Conservation (phyloP, 1,140 invertebrate species). For the Drosophila subobscura region DNA sequence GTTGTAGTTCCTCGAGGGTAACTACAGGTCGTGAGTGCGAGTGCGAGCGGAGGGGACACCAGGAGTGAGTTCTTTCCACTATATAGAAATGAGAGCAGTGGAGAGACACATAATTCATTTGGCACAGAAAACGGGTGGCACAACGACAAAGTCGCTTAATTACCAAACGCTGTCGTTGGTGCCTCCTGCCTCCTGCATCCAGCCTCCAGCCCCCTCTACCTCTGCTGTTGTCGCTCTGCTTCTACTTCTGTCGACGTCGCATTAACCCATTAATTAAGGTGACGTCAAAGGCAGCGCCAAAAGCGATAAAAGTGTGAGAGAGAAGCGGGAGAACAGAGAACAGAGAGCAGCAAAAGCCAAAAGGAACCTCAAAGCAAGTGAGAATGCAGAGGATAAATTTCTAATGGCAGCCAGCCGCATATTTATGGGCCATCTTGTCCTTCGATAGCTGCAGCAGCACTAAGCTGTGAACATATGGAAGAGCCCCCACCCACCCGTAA, state of each 20-base stretch:
- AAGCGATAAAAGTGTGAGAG: conserved; percentile 55
- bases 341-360: conserved; percentile 17
- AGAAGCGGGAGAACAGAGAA: conserved; percentile 42
- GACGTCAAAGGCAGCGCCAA: conserved; percentile 73
- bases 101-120: conserved; percentile 75
- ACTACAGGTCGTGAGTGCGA: neutral
- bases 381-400: conserved; percentile 54
- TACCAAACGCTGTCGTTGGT: conserved; percentile 59
- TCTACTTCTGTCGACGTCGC: conserved; percentile 56
- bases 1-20: conserved; percentile 27
- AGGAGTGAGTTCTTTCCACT: no score
- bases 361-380: conserved; percentile 21
- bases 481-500: neutral
- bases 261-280: conserved; percentile 82
- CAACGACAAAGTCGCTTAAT: conserved; percentile 81
- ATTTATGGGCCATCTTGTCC: conserved; percentile 62
- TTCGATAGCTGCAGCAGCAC: conserved; percentile 25
- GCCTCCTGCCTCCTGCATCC: no score
- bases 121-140: conserved; percentile 62
- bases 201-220: no score
- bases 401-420: conserved; percentile 62
- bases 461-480: conserved; percentile 28
- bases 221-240: no score
- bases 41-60: no score
- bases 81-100: conserved; percentile 9